Evolutionary conservation across 2,113 vertebrate genomes (phyloP), one percentile per base, ranked within the genome.

Genomic region (Rhadina sibilatrix): DNA sequence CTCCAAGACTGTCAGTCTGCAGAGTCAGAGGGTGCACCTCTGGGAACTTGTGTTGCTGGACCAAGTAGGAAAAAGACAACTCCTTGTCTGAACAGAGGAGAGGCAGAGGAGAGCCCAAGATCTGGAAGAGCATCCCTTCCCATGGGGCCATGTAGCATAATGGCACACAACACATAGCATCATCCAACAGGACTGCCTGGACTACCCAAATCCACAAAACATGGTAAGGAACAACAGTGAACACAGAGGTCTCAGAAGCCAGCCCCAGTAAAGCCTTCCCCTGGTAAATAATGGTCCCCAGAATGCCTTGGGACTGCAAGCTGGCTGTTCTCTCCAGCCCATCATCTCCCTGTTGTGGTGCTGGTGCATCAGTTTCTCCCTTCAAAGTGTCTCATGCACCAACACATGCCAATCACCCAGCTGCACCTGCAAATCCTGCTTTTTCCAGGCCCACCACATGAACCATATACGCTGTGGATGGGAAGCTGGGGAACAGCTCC

Each of bases 131-230:
- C n/a, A 52, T 24, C n/a, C 22, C 50, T 40, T 81, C 28, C n/a
- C n/a, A 28, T 0, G 0, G 21, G 15, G 22, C 35, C 6, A 7
- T 3, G 16, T 18, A 72, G 47, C 63, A 22, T 53, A 52, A 8
- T 3, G 49, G 27, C 28, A 17, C 15, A 27, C 27, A 74, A 42
- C 16, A 17, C 1, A 1, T 1, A 54, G 35, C 68, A 80, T 47
- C 46, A 78, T 47, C 50, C 64, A 78, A 19, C 33, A 63, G 87
- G 75, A 42, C 52, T 64, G 47, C 1, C 1, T 21, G 63, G 53
- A 28, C 49, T 64, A 82, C 44, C 9, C 81, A 75, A 38, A 68
- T 27, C 37, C 57, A 56, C 24, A 72, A 70, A 86, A 28, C 49
- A 38, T 0, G 0, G 14, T n/a, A 28, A 86, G 49, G 61, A 79